phyloP scores from a whole-genome alignment of 2,113 vertebrate species.

The Dryoscopus gambensis region DNA sequence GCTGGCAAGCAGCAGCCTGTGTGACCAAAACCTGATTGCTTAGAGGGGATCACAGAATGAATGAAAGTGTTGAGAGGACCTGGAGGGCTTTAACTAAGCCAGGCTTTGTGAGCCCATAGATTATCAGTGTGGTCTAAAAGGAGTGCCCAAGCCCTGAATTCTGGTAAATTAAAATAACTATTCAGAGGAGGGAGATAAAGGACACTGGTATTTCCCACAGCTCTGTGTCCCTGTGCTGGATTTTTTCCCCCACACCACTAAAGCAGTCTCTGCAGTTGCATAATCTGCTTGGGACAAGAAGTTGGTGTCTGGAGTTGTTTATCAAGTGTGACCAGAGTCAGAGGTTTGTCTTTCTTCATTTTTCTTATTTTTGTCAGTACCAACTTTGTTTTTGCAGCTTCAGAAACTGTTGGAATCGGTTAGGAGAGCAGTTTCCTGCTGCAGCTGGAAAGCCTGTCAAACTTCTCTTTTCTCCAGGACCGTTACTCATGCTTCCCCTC shows the following conservation, averaged over 20 bases:
- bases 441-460: background rate
- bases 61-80: background rate
- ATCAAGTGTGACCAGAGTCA: background rate
- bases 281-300: background rate
- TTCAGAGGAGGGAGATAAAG: background rate
- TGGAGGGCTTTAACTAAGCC: background rate
- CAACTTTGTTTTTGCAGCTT: background rate
- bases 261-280: background rate
- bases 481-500: background rate
- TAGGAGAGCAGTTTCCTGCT: background rate
- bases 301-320: background rate
- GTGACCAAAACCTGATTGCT: background rate
- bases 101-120: background rate
- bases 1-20: background rate
- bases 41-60: background rate
- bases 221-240: background rate
- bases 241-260: background rate
- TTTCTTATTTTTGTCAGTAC: background rate
- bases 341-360: background rate
- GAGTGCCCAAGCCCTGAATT: background rate
- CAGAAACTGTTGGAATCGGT: background rate
- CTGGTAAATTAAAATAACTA: background rate
- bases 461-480: conserved; percentile 1
- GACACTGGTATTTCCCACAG: background rate
- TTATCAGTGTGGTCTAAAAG: background rate